phyloP scores from a whole-genome alignment of 2,888 invertebrate genomes.

The Rhyacophila evoluta region DNA sequence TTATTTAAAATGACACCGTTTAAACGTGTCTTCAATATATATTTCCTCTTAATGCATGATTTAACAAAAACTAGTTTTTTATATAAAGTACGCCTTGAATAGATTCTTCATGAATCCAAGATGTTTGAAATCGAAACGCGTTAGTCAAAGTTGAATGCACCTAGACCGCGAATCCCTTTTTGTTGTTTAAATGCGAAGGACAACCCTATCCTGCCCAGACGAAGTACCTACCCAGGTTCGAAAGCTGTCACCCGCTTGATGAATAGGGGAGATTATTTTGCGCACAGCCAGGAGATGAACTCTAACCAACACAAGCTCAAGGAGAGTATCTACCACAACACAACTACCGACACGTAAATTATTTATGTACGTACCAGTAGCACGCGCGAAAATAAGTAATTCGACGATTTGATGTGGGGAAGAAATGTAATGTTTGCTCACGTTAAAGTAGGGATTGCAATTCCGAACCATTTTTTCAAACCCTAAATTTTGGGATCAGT shows the following conservation, averaged over 20 bases:
- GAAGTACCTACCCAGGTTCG: not conserved
- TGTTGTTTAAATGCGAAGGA: not conserved
- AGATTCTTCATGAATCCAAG: too few relatives aligned
- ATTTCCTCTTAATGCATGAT: too few relatives aligned
- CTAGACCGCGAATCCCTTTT: too few relatives aligned
- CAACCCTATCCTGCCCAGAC: not conserved
- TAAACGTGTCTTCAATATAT: too few relatives aligned
- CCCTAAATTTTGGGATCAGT: too few relatives aligned
- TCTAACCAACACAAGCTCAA: not conserved
- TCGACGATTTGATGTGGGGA: not conserved
- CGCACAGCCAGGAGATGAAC: constrained; percentile 12
- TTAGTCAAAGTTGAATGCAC: too few relatives aligned
- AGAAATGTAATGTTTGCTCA: not conserved
- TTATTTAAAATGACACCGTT: too few relatives aligned
- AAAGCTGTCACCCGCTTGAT: constrained; percentile 4
- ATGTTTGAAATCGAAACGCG: too few relatives aligned
- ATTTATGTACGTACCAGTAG: not conserved
- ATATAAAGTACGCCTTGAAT: too few relatives aligned
- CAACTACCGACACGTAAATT: not conserved
- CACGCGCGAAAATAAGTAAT: not conserved
- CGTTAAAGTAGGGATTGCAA: not conserved
- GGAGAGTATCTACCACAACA: not conserved
- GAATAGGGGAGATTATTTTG: constrained; percentile 24
- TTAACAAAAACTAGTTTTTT: too few relatives aligned
- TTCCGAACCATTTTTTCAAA: too few relatives aligned